These are phyloP conservation scores for Budorcas taxicolor DNA, from an alignment of 2,113 vertebrate genomes.

Conservation along the genomic window DNA sequence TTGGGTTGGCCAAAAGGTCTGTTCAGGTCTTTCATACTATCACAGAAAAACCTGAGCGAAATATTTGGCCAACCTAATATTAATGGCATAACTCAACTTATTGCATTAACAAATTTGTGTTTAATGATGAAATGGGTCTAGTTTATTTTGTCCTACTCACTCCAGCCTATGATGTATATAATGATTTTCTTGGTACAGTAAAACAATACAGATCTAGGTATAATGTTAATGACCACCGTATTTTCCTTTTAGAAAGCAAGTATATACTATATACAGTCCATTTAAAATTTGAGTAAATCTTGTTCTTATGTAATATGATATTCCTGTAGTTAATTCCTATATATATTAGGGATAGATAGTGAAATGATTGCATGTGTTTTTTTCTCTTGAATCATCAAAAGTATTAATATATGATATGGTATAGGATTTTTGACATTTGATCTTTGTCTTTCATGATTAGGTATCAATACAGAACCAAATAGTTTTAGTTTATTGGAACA, in stretches of 20 bases:
- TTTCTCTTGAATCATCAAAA: not conserved
- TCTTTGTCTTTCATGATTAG: not conserved
- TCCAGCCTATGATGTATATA: not conserved
- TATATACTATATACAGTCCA: not conserved
- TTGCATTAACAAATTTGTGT: not conserved
- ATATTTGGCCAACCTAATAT: not conserved
- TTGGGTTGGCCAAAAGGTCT: not conserved
- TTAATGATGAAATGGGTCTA: not conserved
- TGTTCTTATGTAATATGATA: not conserved
- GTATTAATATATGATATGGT: not conserved
- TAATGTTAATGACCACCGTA: not conserved
- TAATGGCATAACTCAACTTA: not conserved
- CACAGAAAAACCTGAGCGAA: not conserved
- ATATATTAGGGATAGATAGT: not conserved
- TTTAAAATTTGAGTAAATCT: not conserved
- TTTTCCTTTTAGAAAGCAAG: not conserved
- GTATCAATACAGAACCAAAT: not conserved
- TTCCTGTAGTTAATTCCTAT: not conserved
- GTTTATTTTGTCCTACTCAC: not conserved
- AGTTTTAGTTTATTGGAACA: not conserved
- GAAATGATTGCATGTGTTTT: not conserved
- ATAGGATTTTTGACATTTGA: not conserved
- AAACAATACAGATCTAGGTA: not conserved
- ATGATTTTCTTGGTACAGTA: not conserved
- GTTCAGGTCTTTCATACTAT: not conserved